Base-by-base conservation (phyloP, 2,888 invertebrate genomes). In the Stegophylla sp. region DNA sequence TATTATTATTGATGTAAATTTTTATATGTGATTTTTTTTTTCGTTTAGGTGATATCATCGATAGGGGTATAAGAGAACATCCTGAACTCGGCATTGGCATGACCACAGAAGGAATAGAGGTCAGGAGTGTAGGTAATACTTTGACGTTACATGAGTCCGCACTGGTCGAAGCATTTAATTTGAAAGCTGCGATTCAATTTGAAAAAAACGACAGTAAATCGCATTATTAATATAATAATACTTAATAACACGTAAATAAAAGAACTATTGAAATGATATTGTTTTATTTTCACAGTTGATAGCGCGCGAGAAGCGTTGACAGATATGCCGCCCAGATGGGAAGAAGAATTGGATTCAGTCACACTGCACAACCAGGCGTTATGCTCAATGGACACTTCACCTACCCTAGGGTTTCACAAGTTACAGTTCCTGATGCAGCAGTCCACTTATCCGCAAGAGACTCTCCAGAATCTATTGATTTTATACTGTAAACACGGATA, bases 111-210 rank as follows among this genome's bases (percentile, higher is more conserved):
- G 93, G 93, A 1, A 93, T 94, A 67, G 93, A 94, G 87, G 94
- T 96, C 0, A 91, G 97, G 83, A 97, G 97, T 85, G 98, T 99
- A 51, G 98, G 98, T 0, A 98, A 98, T 87, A 96, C 97, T 0
- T 88, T 96, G 82, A 94, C 94, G 0, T 89, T 99, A 82, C 97
- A 98, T 85, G 93, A 98, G 86, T 98, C 98, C 4, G 97, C 97
- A 26, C 90, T 99, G 3, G 95, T 99, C 15, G 99, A 99, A 88
- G 98, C 98, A 0, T 96, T 98, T 86, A 99, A 99, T 88, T 89
- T 99, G 28, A 98, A 98, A 89, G 97, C 98, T 13, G 98, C 98
- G 5, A 96, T 99, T 84, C 98, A 98, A 87, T 99, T 96, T 87
- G 95, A 97, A 86, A 90, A 94, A 73, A 94, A 93, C 86, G 94